These are phyloP conservation scores for Apus apus DNA, from an alignment of 2,113 vertebrate species.

Conservation along the genomic window DNA sequence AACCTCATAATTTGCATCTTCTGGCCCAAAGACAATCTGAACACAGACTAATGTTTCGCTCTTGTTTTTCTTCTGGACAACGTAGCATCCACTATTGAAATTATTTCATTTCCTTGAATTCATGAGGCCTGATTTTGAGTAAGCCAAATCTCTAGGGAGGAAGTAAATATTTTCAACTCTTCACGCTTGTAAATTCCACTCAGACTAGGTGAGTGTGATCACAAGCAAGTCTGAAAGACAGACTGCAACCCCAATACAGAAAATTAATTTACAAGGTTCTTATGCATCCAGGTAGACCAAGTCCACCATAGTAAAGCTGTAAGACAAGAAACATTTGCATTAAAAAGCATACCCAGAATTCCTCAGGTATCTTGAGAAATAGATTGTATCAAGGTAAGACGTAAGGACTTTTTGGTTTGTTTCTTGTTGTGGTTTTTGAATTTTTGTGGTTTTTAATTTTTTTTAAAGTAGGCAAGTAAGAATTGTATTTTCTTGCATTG, in stretches of 20 bases:
- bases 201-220: neutral
- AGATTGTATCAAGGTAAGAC: neutral
- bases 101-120: neutral
- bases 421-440: neutral
- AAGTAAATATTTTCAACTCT: conserved; percentile 12
- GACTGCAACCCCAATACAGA: neutral
- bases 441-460: neutral
- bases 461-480: neutral
- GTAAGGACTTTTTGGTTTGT: neutral
- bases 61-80: neutral
- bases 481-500: neutral
- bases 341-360: neutral
- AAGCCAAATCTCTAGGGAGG: neutral
- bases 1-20: neutral
- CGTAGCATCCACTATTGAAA: neutral
- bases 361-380: neutral
- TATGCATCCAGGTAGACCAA: neutral
- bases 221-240: neutral
- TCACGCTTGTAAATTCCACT: conserved; percentile 1
- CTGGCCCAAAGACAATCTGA: neutral
- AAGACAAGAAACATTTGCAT: neutral
- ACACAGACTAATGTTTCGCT: neutral
- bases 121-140: neutral
- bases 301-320: neutral
- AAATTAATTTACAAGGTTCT: neutral